Conservation (phyloP, 1,140 invertebrate genomes). For the Drosophila kurseongensis region DNA sequence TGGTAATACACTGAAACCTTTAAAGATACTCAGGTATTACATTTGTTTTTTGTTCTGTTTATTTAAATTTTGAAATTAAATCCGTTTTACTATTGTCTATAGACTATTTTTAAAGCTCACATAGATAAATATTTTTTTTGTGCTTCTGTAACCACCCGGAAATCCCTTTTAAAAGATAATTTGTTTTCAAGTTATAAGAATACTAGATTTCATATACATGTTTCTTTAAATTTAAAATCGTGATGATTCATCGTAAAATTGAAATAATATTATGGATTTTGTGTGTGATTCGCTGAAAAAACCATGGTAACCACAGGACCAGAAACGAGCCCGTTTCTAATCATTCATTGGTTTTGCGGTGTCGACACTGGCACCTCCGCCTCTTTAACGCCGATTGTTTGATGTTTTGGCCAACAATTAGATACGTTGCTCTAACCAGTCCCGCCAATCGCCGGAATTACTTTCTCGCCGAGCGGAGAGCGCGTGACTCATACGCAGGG, state of each 20-base stretch:
- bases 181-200: neutral
- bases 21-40: too few species aligned
- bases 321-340: conserved; percentile 9
- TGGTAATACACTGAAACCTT: too few species aligned
- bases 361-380: conserved; percentile 24
- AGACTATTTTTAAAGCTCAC: too few species aligned
- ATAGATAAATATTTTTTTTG: neutral
- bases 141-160: neutral
- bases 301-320: neutral
- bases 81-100: too few species aligned
- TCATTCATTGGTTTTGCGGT: conserved; percentile 11
- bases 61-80: too few species aligned
- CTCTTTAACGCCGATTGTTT: conserved; percentile 10
- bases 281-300: neutral
- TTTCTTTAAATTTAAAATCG: too few species aligned
- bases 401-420: conserved; percentile 52
- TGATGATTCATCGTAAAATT: neutral
- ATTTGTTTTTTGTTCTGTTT: too few species aligned
- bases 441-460: conserved; percentile 44
- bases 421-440: conserved; percentile 51
- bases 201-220: neutral
- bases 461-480: conserved; percentile 42
- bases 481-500: conserved; percentile 56
- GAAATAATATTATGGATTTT: neutral
- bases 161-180: neutral